Evolutionary conservation across 2,888 invertebrate species (phyloP), one percentile per base, ranked within the genome.

Genomic region (Rutpela maculata): DNA sequence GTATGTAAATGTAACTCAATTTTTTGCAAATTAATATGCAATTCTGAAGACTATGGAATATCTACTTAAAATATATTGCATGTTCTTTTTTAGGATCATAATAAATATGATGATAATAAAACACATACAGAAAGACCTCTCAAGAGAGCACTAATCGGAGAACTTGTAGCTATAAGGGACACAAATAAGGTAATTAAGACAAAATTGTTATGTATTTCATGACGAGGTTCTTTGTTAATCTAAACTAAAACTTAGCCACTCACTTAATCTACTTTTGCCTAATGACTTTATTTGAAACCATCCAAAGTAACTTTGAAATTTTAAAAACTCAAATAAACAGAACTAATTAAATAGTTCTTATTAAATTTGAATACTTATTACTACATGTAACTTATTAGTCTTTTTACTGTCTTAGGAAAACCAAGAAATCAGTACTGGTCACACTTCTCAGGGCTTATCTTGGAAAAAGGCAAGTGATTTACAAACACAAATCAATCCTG

Each of bases 141-240:
- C 15, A 50, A 50, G 6, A 15, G 3, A 50, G n/a, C n/a, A n/a
- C n/a, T 50, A 50, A 50, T 50, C 12, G 50, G n/a, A 50, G 50
- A 50, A 50, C 50, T 50, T n/a, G n/a, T 50, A n/a, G 50, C 50
- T n/a, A 50, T 50, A 50, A 50, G n/a, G n/a, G 50, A 50, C n/a
- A n/a, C 6, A n/a, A 4, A 43, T 43, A n/a, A n/a, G n/a, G n/a
- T n/a, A n/a, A n/a, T n/a, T n/a, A n/a, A n/a, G n/a, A n/a, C n/a
- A n/a, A n/a, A n/a, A n/a, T 50, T 50, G 50, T n/a, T 50, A 3
- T 15, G 15, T 43, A 43, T 43, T 15, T 43, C 15, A n/a, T 50
- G 50, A 50, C 7, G 31, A 35, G 31, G 31, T 3, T 35, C 31
- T 35, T 35, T 9, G 31, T 35, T 9, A 35, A 35, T 35, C 31